Percentiles rank a stretch among this genome's conserved stretches.
Conservation (phyloP, 1,140 invertebrate genomes). For the Drosophila auraria region DNA sequence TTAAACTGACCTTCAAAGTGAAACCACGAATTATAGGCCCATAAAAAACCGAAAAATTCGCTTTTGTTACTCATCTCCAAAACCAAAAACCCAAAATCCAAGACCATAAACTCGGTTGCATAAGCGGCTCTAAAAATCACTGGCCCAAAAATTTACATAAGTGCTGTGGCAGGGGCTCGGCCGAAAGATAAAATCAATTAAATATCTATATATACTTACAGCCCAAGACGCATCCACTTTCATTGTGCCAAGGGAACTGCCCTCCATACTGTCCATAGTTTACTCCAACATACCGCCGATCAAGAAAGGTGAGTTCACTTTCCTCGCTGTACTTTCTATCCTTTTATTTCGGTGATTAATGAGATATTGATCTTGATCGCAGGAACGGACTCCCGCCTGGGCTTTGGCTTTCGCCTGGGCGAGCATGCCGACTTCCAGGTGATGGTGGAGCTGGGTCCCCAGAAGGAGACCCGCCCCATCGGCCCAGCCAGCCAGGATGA, state of each 20-base stretch:
- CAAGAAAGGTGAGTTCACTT: slow-evolving; percentile 89
- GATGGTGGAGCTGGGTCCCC: slow-evolving; percentile 91
- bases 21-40: slow-evolving; percentile 15
- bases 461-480: slow-evolving; percentile 89
- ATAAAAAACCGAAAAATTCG: slow-evolving; percentile 11
- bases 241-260: slow-evolving; percentile 91
- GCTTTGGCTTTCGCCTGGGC: slow-evolving; percentile 92
- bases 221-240: slow-evolving; percentile 80
- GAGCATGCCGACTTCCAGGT: slow-evolving; percentile 93
- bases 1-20: slow-evolving; percentile 41
- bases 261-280: slow-evolving; percentile 90
- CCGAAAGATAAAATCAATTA: slow-evolving; percentile 22
- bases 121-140: slow-evolving; percentile 19
- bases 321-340: neutral
- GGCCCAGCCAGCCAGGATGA: slow-evolving; percentile 75
- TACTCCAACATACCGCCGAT: slow-evolving; percentile 94
- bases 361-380: neutral
- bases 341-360: neutral
- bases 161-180: slow-evolving; percentile 34
- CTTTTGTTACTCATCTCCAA: slow-evolving; percentile 32
- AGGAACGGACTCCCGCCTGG: slow-evolving; percentile 92
- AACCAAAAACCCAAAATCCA: slow-evolving; percentile 14
- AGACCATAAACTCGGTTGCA: slow-evolving; percentile 25
- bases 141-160: slow-evolving; percentile 39
- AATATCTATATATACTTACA: slow-evolving; percentile 32